Evolutionary conservation across 2,797 vertebrate species (phyloP).

Genomic region (Sebastes kiyomatsui): DNA sequence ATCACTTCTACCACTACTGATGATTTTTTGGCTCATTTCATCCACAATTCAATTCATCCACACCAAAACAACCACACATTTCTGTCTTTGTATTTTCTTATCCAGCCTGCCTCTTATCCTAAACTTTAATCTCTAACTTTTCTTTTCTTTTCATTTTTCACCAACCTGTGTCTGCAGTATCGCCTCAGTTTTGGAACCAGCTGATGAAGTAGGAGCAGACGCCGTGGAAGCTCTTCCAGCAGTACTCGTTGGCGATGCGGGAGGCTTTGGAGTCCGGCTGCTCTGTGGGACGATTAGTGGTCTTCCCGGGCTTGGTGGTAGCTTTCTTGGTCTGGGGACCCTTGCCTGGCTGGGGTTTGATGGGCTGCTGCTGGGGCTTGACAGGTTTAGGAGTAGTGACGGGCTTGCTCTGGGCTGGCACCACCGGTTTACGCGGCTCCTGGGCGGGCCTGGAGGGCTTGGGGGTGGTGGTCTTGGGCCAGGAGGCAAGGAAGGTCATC

Average conservation of each 20-base stretch:
- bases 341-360: conserved; percentile 63
- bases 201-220: conserved; percentile 86
- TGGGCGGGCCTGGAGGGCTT: conserved; percentile 61
- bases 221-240: conserved; percentile 87
- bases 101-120: not conserved
- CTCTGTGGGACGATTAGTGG: conserved; percentile 67
- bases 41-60: not conserved
- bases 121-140: not conserved
- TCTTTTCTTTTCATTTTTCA: not conserved
- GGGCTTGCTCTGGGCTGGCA: conserved; percentile 65
- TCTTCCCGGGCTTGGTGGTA: conserved; percentile 71
- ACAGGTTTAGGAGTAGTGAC: conserved; percentile 52
- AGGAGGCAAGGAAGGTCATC: conserved; percentile 80
- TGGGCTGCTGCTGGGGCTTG: conserved; percentile 63
- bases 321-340: conserved; percentile 59
- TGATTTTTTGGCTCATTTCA: not conserved
- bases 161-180: conserved; percentile 53
- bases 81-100: not conserved
- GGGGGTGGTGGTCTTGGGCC: conserved; percentile 69
- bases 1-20: not conserved
- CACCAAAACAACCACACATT: not conserved
- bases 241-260: conserved; percentile 84
- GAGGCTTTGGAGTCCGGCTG: conserved; percentile 68
- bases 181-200: conserved; percentile 83
- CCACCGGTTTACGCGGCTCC: conserved; percentile 66